Evolutionary conservation across 2,888 invertebrate genomes (phyloP), one percentile per base, ranked within the genome.

Genomic region (Spodoptera exigua): DNA sequence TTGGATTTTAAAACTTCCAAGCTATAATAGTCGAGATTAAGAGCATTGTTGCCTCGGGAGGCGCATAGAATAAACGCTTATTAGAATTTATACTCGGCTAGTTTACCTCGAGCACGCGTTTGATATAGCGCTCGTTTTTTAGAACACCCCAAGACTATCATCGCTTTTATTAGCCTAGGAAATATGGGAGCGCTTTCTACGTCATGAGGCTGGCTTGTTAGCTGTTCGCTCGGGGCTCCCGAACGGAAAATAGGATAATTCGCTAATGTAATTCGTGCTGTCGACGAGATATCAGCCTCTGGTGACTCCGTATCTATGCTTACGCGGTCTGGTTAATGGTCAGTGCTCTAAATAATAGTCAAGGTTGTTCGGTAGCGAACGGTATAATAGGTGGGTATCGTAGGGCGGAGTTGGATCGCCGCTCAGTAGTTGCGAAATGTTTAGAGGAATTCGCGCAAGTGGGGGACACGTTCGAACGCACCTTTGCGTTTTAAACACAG

Each of bases 281-380:
- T 93, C 92, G 86, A 85, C 92, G 79, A 77, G 85, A 79, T 84
- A 87, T 89, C 90, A 88, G 91, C 90, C 89, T 71, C 84, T 88
- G 86, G 91, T 91, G 90, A 89, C 89, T 86, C 82, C 64, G 84
- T 79, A 69, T 81, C 66, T 83, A 82, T 85, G 87, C 86, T 84
- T 84, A 81, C 81, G 84, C 83, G 79, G 70, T 79, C 78, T 72
- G 72, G 72, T 84, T 90, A 90, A 91, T 91, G 84, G 85, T 74
- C 81, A 78, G 83, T 64, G 74, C 35, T 81, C 74, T 77, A 81
- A 88, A 90, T 88, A 89, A 90, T 88, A 91, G 85, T 88, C 92
- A 93, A 93, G 93, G 92, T 79, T 93, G 87, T 88, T 84, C 92
- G 68, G 93, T 93, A 93, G 93, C 93, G 89, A 87, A 74, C 79